These are phyloP conservation scores for Mellivora capensis DNA, from an alignment of 2,113 vertebrate species.

Conservation along the genomic window DNA sequence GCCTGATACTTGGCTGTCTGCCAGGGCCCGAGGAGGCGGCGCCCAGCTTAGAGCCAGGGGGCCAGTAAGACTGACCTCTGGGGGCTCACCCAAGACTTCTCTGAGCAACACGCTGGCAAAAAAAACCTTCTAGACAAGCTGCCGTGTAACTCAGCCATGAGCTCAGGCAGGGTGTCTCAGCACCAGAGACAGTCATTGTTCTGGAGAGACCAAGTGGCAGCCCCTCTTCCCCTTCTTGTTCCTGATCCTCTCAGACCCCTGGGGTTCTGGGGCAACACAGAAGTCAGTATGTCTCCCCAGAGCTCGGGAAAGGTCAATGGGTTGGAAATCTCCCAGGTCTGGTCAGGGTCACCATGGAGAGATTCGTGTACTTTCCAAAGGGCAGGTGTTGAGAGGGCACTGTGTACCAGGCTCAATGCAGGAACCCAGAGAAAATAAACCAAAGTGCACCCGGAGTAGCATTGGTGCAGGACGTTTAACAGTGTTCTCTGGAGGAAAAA, in stretches of 20 bases:
- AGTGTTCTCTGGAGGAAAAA: background rate
- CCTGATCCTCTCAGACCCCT: background rate
- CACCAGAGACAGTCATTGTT: background rate
- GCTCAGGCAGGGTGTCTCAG: background rate
- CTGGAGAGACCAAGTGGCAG: accelerated
- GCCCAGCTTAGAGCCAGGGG: background rate
- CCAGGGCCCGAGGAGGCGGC: background rate
- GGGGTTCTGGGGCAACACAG: background rate
- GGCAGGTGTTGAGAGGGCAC: background rate
- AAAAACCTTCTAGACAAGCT: background rate
- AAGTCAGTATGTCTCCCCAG: too few species aligned
- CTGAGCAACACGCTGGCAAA: background rate
- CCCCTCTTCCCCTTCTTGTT: background rate
- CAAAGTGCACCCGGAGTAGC: background rate
- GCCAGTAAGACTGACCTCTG: background rate
- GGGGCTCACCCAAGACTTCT: background rate
- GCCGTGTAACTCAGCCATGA: background rate
- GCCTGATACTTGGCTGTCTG: background rate
- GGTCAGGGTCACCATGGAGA: background rate
- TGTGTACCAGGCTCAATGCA: background rate
- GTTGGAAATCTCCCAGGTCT: background rate
- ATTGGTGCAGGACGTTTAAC: background rate
- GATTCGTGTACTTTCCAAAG: background rate
- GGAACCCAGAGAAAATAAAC: background rate
- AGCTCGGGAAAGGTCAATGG: background rate